Conservation (phyloP, 2,888 invertebrate genomes). For the Phanerotoma sp. region DNA sequence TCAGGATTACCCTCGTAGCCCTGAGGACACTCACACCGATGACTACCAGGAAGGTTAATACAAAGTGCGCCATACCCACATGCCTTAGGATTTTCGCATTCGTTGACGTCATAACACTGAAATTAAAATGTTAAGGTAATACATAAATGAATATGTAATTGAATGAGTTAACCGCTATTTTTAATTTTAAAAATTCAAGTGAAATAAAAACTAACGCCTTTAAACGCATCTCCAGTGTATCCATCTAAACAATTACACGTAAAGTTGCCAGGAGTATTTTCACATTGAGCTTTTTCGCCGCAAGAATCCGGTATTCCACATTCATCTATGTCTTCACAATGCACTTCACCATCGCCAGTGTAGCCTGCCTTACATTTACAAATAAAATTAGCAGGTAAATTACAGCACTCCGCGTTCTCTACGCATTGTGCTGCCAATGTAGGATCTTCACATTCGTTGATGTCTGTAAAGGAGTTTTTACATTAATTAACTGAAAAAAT, state of each 20-base stretch:
- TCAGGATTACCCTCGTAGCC: constrained; percentile 81
- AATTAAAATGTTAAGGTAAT: background rate
- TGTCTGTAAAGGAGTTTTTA: too few species aligned
- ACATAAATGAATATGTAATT: background rate
- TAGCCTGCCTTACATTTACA: constrained; percentile 92
- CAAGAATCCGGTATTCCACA: constrained; percentile 80
- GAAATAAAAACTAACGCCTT: constrained; percentile 60
- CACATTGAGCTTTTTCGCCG: constrained; percentile 78
- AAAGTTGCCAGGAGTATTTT: constrained; percentile 84
- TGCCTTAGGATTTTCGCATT: constrained; percentile 70
- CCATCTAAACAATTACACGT: constrained; percentile 83
- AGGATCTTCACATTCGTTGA: constrained; percentile 93
- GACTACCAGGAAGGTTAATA: constrained; percentile 76
- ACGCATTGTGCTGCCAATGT: constrained; percentile 82
- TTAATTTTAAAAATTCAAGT: too few species aligned
- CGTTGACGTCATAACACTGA: constrained; percentile 81
- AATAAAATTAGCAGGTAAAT: constrained; percentile 89
- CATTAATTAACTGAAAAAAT: too few species aligned
- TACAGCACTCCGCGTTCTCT: constrained; percentile 91
- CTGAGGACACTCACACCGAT: constrained; percentile 81
- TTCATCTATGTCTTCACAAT: constrained; percentile 88
- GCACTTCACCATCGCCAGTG: constrained; percentile 86
- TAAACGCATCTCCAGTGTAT: constrained; percentile 80
- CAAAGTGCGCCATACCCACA: constrained; percentile 82
- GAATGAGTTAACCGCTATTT: too few species aligned